phyloP scores from a whole-genome alignment of 2,113 vertebrate genomes.

The Turnix velox region DNA sequence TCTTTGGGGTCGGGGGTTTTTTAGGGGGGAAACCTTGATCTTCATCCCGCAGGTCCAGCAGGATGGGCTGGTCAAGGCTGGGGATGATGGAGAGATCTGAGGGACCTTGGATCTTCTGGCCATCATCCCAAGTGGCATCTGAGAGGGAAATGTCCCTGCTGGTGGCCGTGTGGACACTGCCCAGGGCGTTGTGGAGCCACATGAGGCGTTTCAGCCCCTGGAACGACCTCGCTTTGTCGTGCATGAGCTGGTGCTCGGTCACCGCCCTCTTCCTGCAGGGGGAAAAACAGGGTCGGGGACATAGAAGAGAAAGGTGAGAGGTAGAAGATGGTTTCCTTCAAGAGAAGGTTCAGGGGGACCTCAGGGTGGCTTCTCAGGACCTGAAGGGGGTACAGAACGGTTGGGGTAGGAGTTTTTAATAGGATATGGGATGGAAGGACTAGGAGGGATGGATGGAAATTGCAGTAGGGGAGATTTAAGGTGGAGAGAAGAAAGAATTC shows the following conservation, averaged over 20 bases:
- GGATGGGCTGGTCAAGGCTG: neutral
- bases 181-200: constrained; percentile 78
- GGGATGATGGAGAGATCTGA: neutral
- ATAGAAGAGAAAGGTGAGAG: no score
- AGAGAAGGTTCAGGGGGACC: no score
- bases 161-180: constrained; percentile 75
- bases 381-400: no score
- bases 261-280: constrained; percentile 75
- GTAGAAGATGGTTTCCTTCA: no score
- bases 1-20: neutral
- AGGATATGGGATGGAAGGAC: no score
- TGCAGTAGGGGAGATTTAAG: no score
- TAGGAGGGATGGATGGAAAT: no score
- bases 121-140: neutral
- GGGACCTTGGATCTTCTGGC: neutral
- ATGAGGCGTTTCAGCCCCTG: constrained; percentile 79
- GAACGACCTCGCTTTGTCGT: constrained; percentile 73
- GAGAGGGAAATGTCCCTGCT: neutral
- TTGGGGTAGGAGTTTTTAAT: no score
- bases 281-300: no score
- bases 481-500: no score
- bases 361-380: no score
- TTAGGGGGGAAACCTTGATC: neutral
- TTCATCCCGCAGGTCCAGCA: neutral
- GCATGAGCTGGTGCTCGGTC: constrained; percentile 80